Conservation (phyloP, 2,888 invertebrate genomes). For the Hyposoter dolosus region DNA sequence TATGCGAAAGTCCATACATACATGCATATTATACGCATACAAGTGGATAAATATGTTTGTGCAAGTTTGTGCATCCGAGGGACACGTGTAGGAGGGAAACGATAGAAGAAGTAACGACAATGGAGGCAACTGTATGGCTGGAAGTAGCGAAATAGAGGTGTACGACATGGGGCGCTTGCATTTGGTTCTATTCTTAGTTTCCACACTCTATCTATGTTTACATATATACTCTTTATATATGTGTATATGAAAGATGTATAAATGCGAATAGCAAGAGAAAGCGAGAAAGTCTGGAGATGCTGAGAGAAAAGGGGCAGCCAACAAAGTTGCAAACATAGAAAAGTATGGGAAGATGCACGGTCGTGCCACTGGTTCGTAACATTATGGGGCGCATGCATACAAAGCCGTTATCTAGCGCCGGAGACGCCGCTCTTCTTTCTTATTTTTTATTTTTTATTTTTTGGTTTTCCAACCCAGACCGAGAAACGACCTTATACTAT, state of each 20-base stretch:
- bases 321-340: slow-evolving; percentile 49
- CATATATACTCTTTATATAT: slow-evolving; percentile 15
- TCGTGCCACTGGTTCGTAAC: slow-evolving; percentile 55
- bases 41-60: slow-evolving; percentile 6
- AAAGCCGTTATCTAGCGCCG: slow-evolving; percentile 75
- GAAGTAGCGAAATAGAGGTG: slow-evolving; percentile 60
- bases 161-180: slow-evolving; percentile 54
- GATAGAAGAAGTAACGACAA: slow-evolving; percentile 54
- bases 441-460: slow-evolving; percentile 27
- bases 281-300: slow-evolving; percentile 44
- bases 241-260: slow-evolving; percentile 43
- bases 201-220: slow-evolving; percentile 8
- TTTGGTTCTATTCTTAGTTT: slow-evolving; percentile 26
- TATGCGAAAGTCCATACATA: slow-evolving; percentile 13
- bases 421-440: slow-evolving; percentile 73
- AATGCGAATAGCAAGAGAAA: slow-evolving; percentile 7
- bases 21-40: neutral
- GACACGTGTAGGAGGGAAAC: slow-evolving; percentile 40
- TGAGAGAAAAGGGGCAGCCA: slow-evolving; percentile 48
- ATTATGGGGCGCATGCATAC: slow-evolving; percentile 72
- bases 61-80: neutral
- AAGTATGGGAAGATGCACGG: slow-evolving; percentile 60
- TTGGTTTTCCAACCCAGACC: slow-evolving; percentile 45
- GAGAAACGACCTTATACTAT: slow-evolving; percentile 49
- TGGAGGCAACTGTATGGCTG: slow-evolving; percentile 48